These are phyloP conservation scores for Listrodromus nycthemerus DNA, from an alignment of 2,888 invertebrate genomes.

Conservation along the genomic window DNA sequence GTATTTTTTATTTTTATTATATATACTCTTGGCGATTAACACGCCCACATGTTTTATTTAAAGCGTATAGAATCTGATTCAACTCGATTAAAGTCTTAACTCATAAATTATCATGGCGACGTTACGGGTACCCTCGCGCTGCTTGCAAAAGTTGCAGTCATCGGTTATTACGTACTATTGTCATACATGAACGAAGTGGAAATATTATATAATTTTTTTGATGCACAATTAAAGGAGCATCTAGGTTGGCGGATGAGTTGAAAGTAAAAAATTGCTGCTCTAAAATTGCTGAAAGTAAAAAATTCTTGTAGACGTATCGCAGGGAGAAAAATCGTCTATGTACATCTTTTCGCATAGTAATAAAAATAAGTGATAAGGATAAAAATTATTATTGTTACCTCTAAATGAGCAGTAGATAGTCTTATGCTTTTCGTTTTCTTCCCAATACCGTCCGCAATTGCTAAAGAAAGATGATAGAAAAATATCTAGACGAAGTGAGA, in stretches of 20 bases:
- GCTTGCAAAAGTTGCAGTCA: background rate
- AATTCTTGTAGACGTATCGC: constrained; percentile 48
- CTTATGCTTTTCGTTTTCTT: constrained; percentile 9
- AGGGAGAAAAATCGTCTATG: background rate
- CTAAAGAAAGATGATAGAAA: constrained; percentile 36
- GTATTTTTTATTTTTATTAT: constrained; percentile 2
- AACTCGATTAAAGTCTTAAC: constrained; percentile 5
- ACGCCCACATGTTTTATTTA: constrained; percentile 4
- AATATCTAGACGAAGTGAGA: constrained; percentile 36
- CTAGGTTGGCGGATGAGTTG: constrained; percentile 14
- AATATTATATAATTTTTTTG: background rate
- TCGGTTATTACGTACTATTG: background rate
- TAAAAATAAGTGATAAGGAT: constrained; percentile 12
- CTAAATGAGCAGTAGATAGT: constrained; percentile 57
- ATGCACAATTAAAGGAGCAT: background rate
- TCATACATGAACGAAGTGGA: background rate
- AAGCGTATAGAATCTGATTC: constrained; percentile 52
- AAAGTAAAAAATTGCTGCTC: too few species aligned
- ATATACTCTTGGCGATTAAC: background rate
- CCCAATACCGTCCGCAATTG: constrained; percentile 56
- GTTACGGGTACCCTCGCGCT: constrained; percentile 3
- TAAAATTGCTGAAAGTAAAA: constrained; percentile 20
- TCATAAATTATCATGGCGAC: constrained; percentile 22
- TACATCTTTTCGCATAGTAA: constrained; percentile 9
- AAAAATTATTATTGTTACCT: constrained; percentile 32